phyloP scores from a whole-genome alignment of 2,113 vertebrate species.

The Micronycteris hirsuta region DNA sequence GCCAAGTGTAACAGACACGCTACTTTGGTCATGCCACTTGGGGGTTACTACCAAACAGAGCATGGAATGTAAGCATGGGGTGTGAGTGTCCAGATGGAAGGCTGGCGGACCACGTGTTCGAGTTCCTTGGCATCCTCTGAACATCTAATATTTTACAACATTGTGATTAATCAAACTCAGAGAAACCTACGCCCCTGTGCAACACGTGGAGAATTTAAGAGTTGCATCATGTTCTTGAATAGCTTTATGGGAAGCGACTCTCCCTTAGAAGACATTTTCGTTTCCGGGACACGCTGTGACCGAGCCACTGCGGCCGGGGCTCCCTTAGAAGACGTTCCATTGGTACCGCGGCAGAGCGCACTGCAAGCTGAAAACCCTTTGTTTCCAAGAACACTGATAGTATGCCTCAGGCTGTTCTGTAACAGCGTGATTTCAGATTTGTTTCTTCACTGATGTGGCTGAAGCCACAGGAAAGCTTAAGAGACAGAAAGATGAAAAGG shows the following conservation, averaged over 20 bases:
- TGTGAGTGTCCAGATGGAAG: not conserved
- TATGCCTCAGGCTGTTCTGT: not conserved
- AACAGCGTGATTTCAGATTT: slow-evolving; percentile 17
- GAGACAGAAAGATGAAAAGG: not conserved
- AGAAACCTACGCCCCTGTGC: not conserved
- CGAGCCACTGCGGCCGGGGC: too few relatives aligned
- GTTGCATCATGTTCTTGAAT: not conserved
- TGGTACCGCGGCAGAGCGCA: not conserved
- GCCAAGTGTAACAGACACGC: not conserved
- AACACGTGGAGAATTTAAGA: not conserved
- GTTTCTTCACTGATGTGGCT: not conserved
- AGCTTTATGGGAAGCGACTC: not conserved
- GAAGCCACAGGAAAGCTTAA: not conserved
- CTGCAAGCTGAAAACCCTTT: not conserved
- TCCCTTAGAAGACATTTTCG: not conserved
- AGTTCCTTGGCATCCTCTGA: not conserved
- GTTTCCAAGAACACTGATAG: not conserved
- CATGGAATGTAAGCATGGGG: not conserved
- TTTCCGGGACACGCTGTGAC: too few relatives aligned
- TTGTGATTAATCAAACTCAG: not conserved
- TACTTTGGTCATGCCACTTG: not conserved
- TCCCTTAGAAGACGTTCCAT: not conserved
- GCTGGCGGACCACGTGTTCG: not conserved
- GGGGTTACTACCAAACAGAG: not conserved
- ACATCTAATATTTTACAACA: not conserved